Evolutionary conservation across 92 coral and sea anemone genomes (phyloP).

Genomic region (Heteractis magnifica): DNA sequence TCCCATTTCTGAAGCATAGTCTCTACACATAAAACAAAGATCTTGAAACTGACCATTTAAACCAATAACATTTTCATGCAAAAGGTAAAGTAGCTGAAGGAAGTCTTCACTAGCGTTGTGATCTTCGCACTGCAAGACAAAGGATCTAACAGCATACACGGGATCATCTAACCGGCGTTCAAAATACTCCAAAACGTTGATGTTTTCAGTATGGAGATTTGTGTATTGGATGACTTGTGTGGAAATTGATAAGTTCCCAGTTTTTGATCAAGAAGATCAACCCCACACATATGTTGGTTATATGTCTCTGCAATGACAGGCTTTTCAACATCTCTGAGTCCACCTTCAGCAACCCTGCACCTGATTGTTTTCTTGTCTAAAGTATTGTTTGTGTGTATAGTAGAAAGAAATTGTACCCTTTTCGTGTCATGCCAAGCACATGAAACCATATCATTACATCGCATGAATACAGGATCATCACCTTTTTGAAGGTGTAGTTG

Average conservation of each 20-base stretch:
- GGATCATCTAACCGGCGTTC: slow-evolving; percentile 59
- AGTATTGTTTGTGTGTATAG: slow-evolving; percentile 45
- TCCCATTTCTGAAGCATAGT: not conserved
- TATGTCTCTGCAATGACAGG: slow-evolving; percentile 56
- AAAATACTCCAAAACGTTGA: slow-evolving; percentile 45
- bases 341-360: slow-evolving; percentile 18
- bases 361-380: slow-evolving; percentile 62
- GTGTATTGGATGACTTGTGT: too few relatives aligned
- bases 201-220: too few relatives aligned
- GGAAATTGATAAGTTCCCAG: too few relatives aligned
- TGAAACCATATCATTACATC: slow-evolving; percentile 44
- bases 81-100: not conserved
- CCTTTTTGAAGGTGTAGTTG: slow-evolving; percentile 32
- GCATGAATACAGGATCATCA: slow-evolving; percentile 58
- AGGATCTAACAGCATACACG: slow-evolving; percentile 26
- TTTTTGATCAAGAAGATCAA: slow-evolving; percentile 66
- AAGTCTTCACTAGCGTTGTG: not conserved
- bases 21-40: not conserved
- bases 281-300: slow-evolving; percentile 55
- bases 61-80: not conserved
- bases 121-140: too few relatives aligned
- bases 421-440: slow-evolving; percentile 78
- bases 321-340: slow-evolving; percentile 44
- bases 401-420: slow-evolving; percentile 41
- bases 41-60: not conserved